These are phyloP conservation scores for Scaptodrosophila lebanonensis DNA, from an alignment of 1,140 invertebrate genomes.

Conservation along the genomic window DNA sequence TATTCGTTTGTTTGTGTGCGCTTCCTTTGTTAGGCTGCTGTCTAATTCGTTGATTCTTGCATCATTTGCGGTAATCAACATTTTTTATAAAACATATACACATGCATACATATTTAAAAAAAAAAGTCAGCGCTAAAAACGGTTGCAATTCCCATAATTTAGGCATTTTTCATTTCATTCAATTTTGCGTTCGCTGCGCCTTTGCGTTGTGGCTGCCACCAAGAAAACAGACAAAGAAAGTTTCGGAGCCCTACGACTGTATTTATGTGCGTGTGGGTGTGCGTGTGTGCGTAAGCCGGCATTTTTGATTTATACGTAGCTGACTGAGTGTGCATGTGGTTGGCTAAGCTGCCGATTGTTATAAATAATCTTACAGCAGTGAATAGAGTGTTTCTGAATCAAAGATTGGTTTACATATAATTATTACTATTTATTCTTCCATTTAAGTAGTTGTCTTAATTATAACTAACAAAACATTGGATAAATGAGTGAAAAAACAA, in stretches of 20 bases:
- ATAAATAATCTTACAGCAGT: too few species aligned
- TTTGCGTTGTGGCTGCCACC: conserved; percentile 6
- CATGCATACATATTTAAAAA: neutral
- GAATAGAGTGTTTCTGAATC: too few species aligned
- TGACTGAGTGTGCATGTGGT: conserved; percentile 8
- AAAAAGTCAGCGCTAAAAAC: too few species aligned
- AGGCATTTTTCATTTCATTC: too few species aligned
- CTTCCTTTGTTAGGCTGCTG: conserved; percentile 19
- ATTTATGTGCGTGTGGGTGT: neutral
- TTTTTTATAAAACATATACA: neutral
- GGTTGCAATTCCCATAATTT: too few species aligned
- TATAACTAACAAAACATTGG: too few species aligned
- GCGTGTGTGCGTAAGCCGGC: conserved; percentile 24
- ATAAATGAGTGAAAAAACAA: too few species aligned
- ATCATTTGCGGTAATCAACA: conserved; percentile 62
- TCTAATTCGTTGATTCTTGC: conserved; percentile 63
- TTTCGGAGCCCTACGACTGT: neutral
- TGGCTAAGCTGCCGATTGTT: too few species aligned
- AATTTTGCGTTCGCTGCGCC: too few species aligned
- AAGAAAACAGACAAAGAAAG: conserved; percentile 63
- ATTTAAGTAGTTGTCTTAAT: too few species aligned
- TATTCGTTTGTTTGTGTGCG: conserved; percentile 20
- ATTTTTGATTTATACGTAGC: conserved; percentile 39
- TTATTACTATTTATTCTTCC: too few species aligned
- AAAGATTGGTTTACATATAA: too few species aligned